Evolutionary conservation across 2,113 vertebrate genomes (phyloP), one percentile per base, ranked within the genome.

Genomic region (Chloropsis hardwickii): DNA sequence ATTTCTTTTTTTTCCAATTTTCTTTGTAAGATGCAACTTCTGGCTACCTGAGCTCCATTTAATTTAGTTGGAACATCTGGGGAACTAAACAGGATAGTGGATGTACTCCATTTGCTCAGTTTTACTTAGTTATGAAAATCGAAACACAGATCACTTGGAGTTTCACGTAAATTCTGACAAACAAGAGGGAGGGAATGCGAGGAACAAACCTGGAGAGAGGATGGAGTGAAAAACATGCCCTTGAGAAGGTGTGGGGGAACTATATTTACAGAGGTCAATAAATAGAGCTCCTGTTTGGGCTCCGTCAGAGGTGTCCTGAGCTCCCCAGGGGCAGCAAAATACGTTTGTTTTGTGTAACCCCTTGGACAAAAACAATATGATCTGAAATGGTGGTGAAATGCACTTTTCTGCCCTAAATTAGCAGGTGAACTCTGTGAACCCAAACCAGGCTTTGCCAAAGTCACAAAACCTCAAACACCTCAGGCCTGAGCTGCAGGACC

Each of bases 371-470:
- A 95, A n/a, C 91, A 92, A 71, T 86, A 27, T 44, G 39, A 91
- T 88, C 56, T 86, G 69, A 62, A 81, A 86, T 6, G 67, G 67
- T 70, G 77, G 16, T 37, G 64, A 90, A 93, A 94, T 24, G 54
- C 20, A 33, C 31, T 93, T 74, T 48, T 88, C 72, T 64, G n/a
- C 83, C 50, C 73, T 74, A 92, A 96, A 86, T 95, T 76, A 89
- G 94, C 64, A 83, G 54, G 72, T 22, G 12, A 92, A 84, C 72
- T 83, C 86, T 0, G 2, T 90, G 88, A 96, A 50, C 82, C 69
- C 56, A 29, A 86, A 67, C 21, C 13, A 73, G 56, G 28, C 35
- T 39, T 88, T 58, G 60, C 76, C 80, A 74, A 89, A 78, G 24
- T 84, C 64, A 9, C 83, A 40, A 86, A 88, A 82, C 86, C 83